A percentile compares a stretch with the other conserved stretches of the same genome.
phyloP scores from a whole-genome alignment of 2,797 vertebrate species.

The Siniperca undulata region DNA sequence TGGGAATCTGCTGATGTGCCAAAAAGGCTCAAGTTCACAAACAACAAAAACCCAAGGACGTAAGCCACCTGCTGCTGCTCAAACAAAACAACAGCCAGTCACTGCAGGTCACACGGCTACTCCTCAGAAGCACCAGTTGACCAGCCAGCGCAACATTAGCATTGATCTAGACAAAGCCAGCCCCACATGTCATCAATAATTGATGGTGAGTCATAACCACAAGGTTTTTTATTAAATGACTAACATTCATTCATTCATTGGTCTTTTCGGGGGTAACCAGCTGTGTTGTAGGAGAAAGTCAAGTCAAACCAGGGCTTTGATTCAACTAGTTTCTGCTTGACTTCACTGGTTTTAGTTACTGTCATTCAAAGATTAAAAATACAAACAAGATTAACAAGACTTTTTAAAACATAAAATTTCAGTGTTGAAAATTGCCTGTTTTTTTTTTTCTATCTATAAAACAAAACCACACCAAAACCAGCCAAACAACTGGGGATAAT shows the following conservation, averaged over 20 bases:
- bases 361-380: not conserved
- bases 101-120: constrained; percentile 72
- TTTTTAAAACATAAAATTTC: not conserved
- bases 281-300: constrained; percentile 75
- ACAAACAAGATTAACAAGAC: not conserved
- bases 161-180: constrained; percentile 77
- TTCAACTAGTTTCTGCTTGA: constrained; percentile 33
- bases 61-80: constrained; percentile 84
- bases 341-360: constrained; percentile 18
- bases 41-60: constrained; percentile 82
- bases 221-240: constrained; percentile 73
- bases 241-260: constrained; percentile 24
- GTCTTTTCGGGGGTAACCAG: constrained; percentile 66
- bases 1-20: constrained; percentile 80
- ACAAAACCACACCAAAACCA: not conserved
- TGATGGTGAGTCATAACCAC: constrained; percentile 77
- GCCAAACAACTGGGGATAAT: constrained; percentile 10
- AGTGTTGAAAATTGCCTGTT: not conserved
- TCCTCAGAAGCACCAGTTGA: constrained; percentile 63
- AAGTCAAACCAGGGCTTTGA: constrained; percentile 39
- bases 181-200: constrained; percentile 78
- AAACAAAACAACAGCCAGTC: constrained; percentile 78
- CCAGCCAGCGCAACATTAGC: constrained; percentile 70
- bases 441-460: constrained; percentile 1
- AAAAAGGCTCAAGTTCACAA: constrained; percentile 84